Evolutionary conservation across 2,113 vertebrate genomes (phyloP).

Genomic region (Sphyrna mokarran): DNA sequence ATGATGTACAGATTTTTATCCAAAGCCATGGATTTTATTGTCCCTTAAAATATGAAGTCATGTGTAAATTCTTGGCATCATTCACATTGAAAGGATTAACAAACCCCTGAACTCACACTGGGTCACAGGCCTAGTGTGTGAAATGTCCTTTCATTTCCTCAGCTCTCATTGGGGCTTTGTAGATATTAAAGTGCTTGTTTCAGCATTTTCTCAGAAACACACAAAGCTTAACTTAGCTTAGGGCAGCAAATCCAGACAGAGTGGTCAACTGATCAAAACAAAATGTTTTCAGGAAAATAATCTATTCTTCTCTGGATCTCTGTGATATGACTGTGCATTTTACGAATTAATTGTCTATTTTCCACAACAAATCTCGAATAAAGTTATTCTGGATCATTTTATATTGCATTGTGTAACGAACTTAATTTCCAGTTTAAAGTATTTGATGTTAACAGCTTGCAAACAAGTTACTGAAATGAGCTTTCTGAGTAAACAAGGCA

Average conservation of each 20-base stretch:
- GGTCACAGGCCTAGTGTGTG: not conserved
- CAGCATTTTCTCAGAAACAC: not conserved
- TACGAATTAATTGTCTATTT: not conserved
- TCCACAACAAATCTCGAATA: not conserved
- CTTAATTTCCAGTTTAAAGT: not conserved
- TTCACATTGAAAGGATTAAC: not conserved
- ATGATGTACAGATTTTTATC: not conserved
- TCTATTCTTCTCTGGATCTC: no score
- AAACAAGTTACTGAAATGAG: not conserved
- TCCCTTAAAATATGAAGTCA: not conserved
- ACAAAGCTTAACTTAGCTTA: conserved; percentile 12
- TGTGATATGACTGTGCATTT: not conserved
- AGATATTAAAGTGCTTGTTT: conserved; percentile 13
- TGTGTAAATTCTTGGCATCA: not conserved
- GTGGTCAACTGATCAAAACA: conserved; percentile 1
- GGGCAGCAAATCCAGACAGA: not conserved
- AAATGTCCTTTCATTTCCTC: conserved; percentile 18
- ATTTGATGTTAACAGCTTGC: not conserved
- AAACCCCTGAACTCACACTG: not conserved
- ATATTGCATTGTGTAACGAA: not conserved
- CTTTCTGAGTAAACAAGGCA: not conserved
- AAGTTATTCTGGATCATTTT: not conserved
- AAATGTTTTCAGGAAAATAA: not conserved
- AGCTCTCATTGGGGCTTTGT: not conserved
- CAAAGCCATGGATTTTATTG: not conserved